A percentile compares a stretch with the other conserved stretches of the same genome.
Conservation (phyloP, 1,140 invertebrate genomes). For the Brachionus rubens region DNA sequence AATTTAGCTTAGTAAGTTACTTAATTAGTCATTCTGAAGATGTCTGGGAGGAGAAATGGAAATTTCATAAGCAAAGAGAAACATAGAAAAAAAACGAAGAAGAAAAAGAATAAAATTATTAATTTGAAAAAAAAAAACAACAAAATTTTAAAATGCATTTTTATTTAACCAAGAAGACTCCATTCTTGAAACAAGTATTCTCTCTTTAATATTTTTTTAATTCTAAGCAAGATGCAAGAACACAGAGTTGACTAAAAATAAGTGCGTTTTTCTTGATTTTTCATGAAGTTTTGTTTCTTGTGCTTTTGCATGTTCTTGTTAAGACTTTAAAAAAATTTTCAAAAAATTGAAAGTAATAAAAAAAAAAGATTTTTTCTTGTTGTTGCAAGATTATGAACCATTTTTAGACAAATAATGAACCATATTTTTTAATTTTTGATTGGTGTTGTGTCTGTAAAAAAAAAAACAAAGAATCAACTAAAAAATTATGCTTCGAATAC, state of each 20-base stretch:
- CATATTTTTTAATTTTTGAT: background rate
- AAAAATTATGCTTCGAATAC: background rate
- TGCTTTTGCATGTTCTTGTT: slow-evolving; percentile 37
- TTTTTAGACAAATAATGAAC: slow-evolving; percentile 23
- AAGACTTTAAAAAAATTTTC: too few relatives aligned
- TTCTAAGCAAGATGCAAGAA: slow-evolving; percentile 43
- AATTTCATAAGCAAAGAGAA: too few relatives aligned
- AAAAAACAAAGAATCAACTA: too few relatives aligned
- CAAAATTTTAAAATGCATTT: too few relatives aligned
- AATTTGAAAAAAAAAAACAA: too few relatives aligned
- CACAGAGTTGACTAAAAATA: slow-evolving; percentile 42
- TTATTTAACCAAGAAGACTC: too few relatives aligned
- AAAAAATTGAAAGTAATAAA: background rate
- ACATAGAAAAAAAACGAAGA: too few relatives aligned
- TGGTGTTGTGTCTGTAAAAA: background rate
- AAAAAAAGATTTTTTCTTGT: background rate
- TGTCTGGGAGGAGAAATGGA: too few relatives aligned
- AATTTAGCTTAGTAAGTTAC: too few relatives aligned
- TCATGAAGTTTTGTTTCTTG: background rate
- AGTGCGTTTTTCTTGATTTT: slow-evolving; percentile 21
- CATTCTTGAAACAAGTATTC: too few relatives aligned
- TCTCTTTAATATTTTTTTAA: background rate
- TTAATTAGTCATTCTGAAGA: too few relatives aligned
- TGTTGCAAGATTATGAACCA: slow-evolving; percentile 9
- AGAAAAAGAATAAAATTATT: too few relatives aligned